Conservation (phyloP, 2,888 invertebrate species). For the Agriopis marginaria region DNA sequence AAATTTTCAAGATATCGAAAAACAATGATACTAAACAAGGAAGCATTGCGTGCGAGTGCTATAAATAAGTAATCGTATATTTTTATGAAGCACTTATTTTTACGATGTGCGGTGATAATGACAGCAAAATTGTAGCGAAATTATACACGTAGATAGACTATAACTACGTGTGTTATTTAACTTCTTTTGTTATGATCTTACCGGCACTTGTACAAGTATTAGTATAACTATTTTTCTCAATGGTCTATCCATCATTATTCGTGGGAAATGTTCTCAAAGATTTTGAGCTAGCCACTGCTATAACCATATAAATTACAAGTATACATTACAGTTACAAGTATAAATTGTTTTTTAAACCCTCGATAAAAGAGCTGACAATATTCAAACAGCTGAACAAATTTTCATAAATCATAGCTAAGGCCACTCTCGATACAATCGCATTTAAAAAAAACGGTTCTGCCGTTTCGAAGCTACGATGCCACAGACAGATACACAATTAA, state of each 20-base stretch:
- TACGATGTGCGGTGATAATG: slow-evolving; percentile 23
- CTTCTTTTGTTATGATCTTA: slow-evolving; percentile 24
- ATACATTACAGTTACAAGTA: too few species aligned
- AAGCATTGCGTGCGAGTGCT: not conserved
- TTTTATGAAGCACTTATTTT: slow-evolving; percentile 29
- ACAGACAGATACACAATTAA: too few species aligned
- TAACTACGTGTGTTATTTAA: slow-evolving; percentile 10
- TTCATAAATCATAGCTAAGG: too few species aligned
- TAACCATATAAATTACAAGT: not conserved
- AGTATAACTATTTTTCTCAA: not conserved
- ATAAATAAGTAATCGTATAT: slow-evolving; percentile 19
- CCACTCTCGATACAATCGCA: too few species aligned
- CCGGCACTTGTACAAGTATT: not conserved
- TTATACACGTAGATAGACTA: slow-evolving; percentile 9
- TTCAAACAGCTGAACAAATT: too few species aligned
- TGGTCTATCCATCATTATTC: not conserved
- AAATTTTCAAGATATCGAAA: not conserved
- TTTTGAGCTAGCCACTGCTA: not conserved
- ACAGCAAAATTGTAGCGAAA: slow-evolving; percentile 24
- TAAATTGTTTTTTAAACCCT: too few species aligned
- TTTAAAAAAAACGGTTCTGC: too few species aligned
- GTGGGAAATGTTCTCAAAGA: slow-evolving; percentile 5
- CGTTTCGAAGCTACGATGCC: too few species aligned
- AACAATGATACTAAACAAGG: not conserved
- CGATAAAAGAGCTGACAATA: too few species aligned